Evolutionary conservation across 1,140 invertebrate species (phyloP), one percentile per base, ranked within the genome.

Genomic region (Drosophila bocqueti): DNA sequence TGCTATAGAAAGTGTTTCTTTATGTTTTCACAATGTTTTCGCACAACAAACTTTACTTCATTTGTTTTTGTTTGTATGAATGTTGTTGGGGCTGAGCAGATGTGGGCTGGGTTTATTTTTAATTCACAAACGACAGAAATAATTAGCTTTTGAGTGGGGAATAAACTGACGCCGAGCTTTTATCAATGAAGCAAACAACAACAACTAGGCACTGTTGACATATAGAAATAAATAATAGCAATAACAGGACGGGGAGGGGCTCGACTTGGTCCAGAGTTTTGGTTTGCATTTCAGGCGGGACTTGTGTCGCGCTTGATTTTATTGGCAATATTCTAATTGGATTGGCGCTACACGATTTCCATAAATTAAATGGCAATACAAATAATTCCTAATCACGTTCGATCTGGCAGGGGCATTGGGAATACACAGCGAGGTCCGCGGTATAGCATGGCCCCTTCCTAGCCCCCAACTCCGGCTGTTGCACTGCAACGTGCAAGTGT

Each of bases 401-500:
- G 72, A 87, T 66, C 76, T 62, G 46, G 57, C 18, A 18, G 49
- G 21, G 36, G 52, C 4, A 54, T 36, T 55, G 47, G 55, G 62
- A 78, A 45, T 36, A 43, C 55, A 16, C 40, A 36, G 21, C 68
- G 3, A 73, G 43, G 67, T 61, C 55, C 68, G 38, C 36, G 43
- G 67, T 36, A 52, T 49, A 11, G 18, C 10, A 3, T 40, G 40
- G 31, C 62, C 38, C 47, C 40, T 13, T 24, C 31, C 31, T 18
- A 18, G 45, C 26, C 36, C 45, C 66, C 65, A 57, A 54, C 66
- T 75, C 42, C 42, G 50, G 45, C 69, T 66, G 31, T 40, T 40
- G 54, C 54, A 75, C 47, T 85, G 78, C 82, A 85, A 61, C 81
- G 64, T 87, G 84, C 81, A 87, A 87, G 64, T 87, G 83, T 89